These are phyloP conservation scores for Eilema sororculum DNA, from an alignment of 2,888 invertebrate species.

Conservation along the genomic window DNA sequence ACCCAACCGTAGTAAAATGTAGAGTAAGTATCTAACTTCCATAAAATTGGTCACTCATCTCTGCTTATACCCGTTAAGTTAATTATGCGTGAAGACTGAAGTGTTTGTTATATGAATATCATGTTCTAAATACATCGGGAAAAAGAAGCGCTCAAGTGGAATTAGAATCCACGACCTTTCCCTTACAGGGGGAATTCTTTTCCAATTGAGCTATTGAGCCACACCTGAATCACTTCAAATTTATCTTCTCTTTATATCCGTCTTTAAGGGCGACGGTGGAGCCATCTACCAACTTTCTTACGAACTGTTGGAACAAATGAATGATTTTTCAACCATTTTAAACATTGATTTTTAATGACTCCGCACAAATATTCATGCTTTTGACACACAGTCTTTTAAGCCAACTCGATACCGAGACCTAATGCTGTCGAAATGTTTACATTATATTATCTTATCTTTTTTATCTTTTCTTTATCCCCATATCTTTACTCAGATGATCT, in stretches of 20 bases:
- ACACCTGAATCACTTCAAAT: too few relatives aligned
- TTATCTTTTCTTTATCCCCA: neutral
- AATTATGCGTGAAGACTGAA: slow-evolving; percentile 13
- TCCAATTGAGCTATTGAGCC: too few relatives aligned
- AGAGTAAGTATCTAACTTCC: neutral
- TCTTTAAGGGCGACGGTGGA: too few relatives aligned
- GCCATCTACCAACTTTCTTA: too few relatives aligned
- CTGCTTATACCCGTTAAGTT: slow-evolving; percentile 2
- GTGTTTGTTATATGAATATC: neutral
- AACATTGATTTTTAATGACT: too few relatives aligned
- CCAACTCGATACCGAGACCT: neutral
- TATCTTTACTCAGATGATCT: slow-evolving; percentile 13
- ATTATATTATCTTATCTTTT: slow-evolving; percentile 6
- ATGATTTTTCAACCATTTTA: too few relatives aligned
- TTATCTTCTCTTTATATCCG: too few relatives aligned
- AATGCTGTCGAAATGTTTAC: neutral
- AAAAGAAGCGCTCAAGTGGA: too few relatives aligned
- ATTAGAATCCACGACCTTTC: too few relatives aligned
- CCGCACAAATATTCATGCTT: neutral
- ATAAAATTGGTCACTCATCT: slow-evolving; percentile 14
- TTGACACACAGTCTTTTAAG: neutral
- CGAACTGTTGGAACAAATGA: too few relatives aligned
- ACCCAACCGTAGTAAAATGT: neutral
- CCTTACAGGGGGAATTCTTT: too few relatives aligned
- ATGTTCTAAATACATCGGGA: too few relatives aligned